Percentiles rank a stretch among this genome's conserved stretches.
These are phyloP conservation scores for Bombus impatiens DNA, from an alignment of 1,140 invertebrate species.

Conservation along the genomic window DNA sequence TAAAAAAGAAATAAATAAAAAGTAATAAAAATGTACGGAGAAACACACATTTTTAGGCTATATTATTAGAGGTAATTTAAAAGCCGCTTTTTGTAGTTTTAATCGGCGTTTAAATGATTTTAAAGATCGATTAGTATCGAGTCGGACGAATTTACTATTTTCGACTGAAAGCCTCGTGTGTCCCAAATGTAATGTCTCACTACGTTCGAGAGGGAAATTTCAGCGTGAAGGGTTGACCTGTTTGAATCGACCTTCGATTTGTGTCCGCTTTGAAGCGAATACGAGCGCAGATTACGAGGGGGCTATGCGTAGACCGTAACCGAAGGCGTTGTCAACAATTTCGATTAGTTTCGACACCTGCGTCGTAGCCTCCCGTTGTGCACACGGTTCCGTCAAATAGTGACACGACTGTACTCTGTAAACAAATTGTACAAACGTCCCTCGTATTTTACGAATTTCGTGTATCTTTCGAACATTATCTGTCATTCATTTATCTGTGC, in stretches of 20 bases:
- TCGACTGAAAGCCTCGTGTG: background rate
- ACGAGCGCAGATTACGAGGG: background rate
- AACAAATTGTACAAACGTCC: background rate
- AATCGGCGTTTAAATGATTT: background rate
- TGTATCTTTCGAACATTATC: background rate
- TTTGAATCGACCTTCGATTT: constrained; percentile 20
- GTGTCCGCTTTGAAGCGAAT: constrained; percentile 16
- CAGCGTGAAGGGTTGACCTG: background rate
- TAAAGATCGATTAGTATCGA: background rate
- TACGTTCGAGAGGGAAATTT: constrained; percentile 1
- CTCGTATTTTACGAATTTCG: background rate
- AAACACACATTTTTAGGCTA: too few species aligned
- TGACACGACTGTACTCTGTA: background rate
- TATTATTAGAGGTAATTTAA: too few species aligned
- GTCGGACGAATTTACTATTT: background rate
- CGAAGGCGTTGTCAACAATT: constrained; percentile 33
- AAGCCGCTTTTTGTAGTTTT: too few species aligned
- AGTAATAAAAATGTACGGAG: too few species aligned
- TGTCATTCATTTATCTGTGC: accelerated
- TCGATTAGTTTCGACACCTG: constrained; percentile 30
- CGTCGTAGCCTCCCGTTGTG: background rate
- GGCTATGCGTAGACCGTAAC: background rate
- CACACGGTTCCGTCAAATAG: background rate
- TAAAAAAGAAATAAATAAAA: too few species aligned
- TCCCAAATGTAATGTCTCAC: background rate